Evolutionary conservation across 2,797 vertebrate genomes (phyloP).

Genomic region (Acrossocheilus wenchowensis): DNA sequence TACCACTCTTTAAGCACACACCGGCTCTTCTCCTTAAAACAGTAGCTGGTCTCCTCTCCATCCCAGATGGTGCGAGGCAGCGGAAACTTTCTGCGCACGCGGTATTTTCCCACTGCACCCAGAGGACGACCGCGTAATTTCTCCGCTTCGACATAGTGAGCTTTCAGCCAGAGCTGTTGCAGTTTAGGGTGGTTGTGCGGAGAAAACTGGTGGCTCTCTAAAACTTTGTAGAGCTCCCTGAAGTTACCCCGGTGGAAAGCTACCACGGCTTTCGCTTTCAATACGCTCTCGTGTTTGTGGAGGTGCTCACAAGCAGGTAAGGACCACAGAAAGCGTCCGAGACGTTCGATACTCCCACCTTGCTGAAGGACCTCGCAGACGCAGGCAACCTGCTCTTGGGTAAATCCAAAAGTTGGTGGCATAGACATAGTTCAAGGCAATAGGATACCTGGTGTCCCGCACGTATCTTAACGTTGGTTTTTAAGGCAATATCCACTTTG

Average conservation of each 20-base stretch:
- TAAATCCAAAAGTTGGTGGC: constrained; percentile 86
- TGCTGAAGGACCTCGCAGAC: constrained; percentile 87
- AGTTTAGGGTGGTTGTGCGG: constrained; percentile 83
- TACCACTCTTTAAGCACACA: constrained; percentile 84
- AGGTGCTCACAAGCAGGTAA: constrained; percentile 86
- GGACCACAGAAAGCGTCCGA: constrained; percentile 86
- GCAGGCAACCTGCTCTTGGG: constrained; percentile 87
- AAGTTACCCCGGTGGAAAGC: constrained; percentile 85
- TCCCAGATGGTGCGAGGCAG: constrained; percentile 84
- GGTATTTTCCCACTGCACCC: constrained; percentile 83
- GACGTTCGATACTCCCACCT: constrained; percentile 84
- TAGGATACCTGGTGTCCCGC: background rate
- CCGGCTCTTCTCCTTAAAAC: constrained; percentile 86
- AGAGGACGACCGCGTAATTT: constrained; percentile 82
- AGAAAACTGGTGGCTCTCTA: constrained; percentile 85
- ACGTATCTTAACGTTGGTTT: constrained; percentile 2
- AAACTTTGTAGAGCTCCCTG: constrained; percentile 83
- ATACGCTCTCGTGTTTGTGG: constrained; percentile 86
- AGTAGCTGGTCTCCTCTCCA: constrained; percentile 86
- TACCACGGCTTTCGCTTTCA: constrained; percentile 86
- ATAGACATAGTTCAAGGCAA: constrained; percentile 76
- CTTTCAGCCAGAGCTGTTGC: constrained; percentile 84
- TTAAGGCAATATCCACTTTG: constrained; percentile 40
- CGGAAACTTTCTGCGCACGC: constrained; percentile 83
- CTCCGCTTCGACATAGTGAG: constrained; percentile 84